Percentiles rank a stretch among this genome's conserved stretches.
Evolutionary conservation across 2,888 invertebrate genomes (phyloP).

Genomic region (Neria commutata): DNA sequence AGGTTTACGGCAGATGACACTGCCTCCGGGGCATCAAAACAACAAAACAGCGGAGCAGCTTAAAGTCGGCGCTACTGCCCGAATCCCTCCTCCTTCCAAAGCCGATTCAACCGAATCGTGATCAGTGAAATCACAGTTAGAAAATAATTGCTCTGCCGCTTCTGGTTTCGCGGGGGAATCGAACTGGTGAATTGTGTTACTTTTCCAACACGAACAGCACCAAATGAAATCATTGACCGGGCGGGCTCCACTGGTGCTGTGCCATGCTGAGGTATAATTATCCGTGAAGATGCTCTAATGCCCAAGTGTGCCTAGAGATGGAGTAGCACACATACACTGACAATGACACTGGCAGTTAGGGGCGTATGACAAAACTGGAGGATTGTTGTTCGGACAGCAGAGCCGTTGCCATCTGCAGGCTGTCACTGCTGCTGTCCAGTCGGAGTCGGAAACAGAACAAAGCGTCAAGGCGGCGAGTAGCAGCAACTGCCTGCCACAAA

Average conservation of each 20-base stretch:
- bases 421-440: slow-evolving; percentile 1
- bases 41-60: too few relatives aligned
- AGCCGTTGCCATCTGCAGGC: slow-evolving; percentile 1
- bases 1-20: too few relatives aligned
- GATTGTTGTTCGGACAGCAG: slow-evolving; percentile 12
- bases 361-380: neutral
- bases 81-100: too few relatives aligned
- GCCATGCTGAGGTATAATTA: neutral
- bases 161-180: too few relatives aligned
- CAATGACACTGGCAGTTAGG: neutral
- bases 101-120: too few relatives aligned
- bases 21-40: too few relatives aligned
- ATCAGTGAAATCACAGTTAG: neutral
- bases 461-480: too few relatives aligned
- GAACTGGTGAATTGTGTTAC: neutral
- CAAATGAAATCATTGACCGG: neutral
- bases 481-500: neutral
- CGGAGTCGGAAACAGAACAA: too few relatives aligned
- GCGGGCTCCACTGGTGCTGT: neutral
- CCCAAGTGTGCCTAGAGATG: neutral
- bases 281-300: neutral
- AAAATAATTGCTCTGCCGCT: slow-evolving; percentile 2
- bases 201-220: neutral
- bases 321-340: neutral
- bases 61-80: too few relatives aligned